Evolutionary conservation across 1,140 invertebrate genomes (phyloP), one percentile per base, ranked within the genome.

Genomic region (Penaeus vannamei): DNA sequence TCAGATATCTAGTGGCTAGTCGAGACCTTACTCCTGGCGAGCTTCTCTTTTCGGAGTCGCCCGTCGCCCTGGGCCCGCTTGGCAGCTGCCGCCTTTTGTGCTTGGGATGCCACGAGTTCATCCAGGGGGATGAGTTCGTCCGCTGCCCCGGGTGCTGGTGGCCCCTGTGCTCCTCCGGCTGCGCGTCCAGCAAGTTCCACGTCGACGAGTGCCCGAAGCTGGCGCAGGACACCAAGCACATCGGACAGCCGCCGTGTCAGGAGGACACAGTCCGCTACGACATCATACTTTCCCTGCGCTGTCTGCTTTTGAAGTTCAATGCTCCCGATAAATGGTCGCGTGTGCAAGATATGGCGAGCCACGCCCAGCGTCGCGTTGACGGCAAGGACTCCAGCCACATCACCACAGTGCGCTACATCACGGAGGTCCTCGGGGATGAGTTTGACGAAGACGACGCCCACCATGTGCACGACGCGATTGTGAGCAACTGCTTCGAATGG

Each of bases 261-360:
- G 87, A 83, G 66, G 85, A 86, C 19, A 91, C 87, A 14, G 85
- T 85, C 23, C 85, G 90, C 20, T 91, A 91, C 32, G 91, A 91
- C 76, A 69, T 90, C 26, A 91, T 91, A 59, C 84, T 91, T 29
- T 84, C 89, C 0, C 79, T 91, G 36, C 87, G 91, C 3, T 88
- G 89, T 62, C 90, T 91, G 19, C 85, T 91, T 20, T 82, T 91
- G 59, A 62, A 77, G 3, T n/a, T 29, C 26, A 83, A n/a, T 2
- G 69, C 90, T 59, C 82, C 90, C 14, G 64, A 36, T 19, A 36
- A 83, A 4, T 91, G 91, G 91, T 82, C 77, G 1, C 72, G 46
- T 61, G 64, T 91, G 29, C 82, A 85, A 36, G 77, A 42, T 60
- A 84, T 92, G 64, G 91, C 91, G 61, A 91, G 69, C 19, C 91